Evolutionary conservation across 2,113 vertebrate species (phyloP).

Genomic region (Muscicapa adusta): DNA sequence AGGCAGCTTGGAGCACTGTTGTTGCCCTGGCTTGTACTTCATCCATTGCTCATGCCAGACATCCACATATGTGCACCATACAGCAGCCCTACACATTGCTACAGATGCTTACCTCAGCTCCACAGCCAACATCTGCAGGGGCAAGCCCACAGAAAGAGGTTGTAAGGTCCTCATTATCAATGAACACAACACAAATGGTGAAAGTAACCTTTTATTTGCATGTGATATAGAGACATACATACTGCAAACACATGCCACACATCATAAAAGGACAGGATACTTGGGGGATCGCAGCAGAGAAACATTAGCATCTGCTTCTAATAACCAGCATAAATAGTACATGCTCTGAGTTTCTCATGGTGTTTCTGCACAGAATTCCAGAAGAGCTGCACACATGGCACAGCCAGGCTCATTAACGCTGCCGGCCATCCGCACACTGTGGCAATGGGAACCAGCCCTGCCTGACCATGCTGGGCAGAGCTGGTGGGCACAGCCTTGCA

Average conservation of each 20-base stretch:
- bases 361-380: constrained; percentile 54
- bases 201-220: constrained; percentile 74
- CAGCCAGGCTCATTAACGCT: constrained; percentile 7
- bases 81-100: not conserved
- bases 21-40: not conserved
- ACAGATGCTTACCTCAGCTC: constrained; percentile 64
- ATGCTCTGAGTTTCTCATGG: constrained; percentile 60
- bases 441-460: not conserved
- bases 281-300: constrained; percentile 63
- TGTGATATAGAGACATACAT: constrained; percentile 64
- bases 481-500: not conserved
- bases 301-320: constrained; percentile 65
- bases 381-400: constrained; percentile 11
- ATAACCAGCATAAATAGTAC: constrained; percentile 58
- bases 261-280: constrained; percentile 73
- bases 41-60: constrained; percentile 8
- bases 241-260: constrained; percentile 72
- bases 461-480: not conserved
- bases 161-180: constrained; percentile 71
- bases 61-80: constrained; percentile 53
- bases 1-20: not conserved
- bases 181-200: constrained; percentile 73
- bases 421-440: rapidly evolving
- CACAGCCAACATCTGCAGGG: constrained; percentile 60
- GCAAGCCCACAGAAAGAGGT: constrained; percentile 58